Conservation (phyloP, 2,888 invertebrate genomes). For the Trachelus tabidus region DNA sequence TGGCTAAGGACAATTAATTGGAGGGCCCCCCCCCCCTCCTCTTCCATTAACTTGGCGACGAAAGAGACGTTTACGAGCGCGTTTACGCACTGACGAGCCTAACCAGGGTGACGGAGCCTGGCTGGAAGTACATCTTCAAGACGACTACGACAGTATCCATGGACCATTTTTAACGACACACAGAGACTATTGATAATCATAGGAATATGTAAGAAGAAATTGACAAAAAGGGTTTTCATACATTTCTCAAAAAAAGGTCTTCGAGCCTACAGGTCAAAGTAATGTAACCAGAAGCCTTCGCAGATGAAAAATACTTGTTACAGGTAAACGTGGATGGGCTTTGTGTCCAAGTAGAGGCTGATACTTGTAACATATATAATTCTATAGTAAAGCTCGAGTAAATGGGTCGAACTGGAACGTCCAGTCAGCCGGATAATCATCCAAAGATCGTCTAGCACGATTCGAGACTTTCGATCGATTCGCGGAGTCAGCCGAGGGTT, state of each 20-base stretch:
- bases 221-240: no score
- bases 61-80: conserved; percentile 15
- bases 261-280: no score
- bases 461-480: background rate
- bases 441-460: background rate
- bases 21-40: background rate
- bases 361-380: no score
- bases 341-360: no score
- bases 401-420: background rate
- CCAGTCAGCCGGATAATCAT: background rate
- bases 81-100: conserved; percentile 16
- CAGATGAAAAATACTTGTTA: no score
- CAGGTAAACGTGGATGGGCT: no score
- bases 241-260: no score
- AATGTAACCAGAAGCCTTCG: no score
- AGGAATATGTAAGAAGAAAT: no score
- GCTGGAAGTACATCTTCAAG: background rate
- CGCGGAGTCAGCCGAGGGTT: background rate
- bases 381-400: background rate
- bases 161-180: background rate
- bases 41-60: background rate
- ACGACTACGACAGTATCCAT: background rate
- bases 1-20: conserved; percentile 19
- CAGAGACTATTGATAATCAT: background rate
- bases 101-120: background rate